Base-by-base conservation (phyloP, 2,113 vertebrate genomes). In the Cichladusa arquata region DNA sequence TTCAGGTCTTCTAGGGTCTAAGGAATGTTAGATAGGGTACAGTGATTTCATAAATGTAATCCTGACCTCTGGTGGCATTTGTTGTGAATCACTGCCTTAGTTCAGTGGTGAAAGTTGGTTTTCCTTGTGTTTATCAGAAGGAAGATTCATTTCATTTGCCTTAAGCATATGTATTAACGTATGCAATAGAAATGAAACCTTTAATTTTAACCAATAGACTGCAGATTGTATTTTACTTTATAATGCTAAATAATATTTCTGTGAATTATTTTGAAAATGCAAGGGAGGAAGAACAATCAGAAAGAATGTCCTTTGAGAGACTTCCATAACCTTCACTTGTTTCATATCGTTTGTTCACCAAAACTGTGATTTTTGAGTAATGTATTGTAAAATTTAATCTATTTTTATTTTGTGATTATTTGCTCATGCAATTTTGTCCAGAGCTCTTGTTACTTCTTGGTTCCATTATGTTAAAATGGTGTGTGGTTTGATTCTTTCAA, bases 51-150 rank as follows among this genome's bases (percentile, higher is more conserved):
- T 72, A 60, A 36, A 82, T 76, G 72, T 84, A 62, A 81, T 90
- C 31, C 74, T 93, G 92, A 84, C 91, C 94, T 87, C 94, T 96
- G 61, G 71, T 95, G 90, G 95, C 47, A 73, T 5, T 86, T 86
- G 36, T 50, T 8, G 1, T 66, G 51, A 88, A 82, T 90, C 3
- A 9, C 73, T 74, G 33, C 56, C 26, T 85, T 71, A 60, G 19
- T 81, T 91, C 38, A 34, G 15, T 42, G 17, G 2, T 51, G 61
- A 13, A 56, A 29, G 26, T 81, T 74, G 14, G 0, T 77, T 92
- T 88, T 51, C 47, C 7, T 56, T 79, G 29, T 69, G 33, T 70
- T 80, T 92, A 58, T 66, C 45, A 57, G 54, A 34, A 66, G 56
- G 29, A 78, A 58, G 16, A 20, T 58, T 62, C 16, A 12, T 61